A percentile compares a stretch with the other conserved stretches of the same genome.
These are phyloP conservation scores for Catalaphyllia jardinei DNA, from an alignment of 64 coral and sea anemone species.

Conservation along the genomic window DNA sequence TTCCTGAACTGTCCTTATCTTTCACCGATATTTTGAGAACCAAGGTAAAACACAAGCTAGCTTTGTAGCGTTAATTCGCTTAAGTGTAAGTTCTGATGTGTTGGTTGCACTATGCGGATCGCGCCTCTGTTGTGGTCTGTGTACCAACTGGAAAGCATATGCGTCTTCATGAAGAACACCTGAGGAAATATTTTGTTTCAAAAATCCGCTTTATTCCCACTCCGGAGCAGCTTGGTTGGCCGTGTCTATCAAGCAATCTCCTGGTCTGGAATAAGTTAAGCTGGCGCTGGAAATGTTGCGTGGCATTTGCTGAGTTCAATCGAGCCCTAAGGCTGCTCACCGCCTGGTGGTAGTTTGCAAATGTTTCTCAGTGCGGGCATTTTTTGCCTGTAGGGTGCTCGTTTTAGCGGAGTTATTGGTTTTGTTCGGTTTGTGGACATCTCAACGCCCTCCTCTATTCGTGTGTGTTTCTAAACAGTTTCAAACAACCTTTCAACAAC, in stretches of 20 bases:
- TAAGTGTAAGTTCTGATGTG: neutral
- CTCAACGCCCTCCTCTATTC: slow-evolving; percentile 6
- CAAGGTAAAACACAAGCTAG: neutral
- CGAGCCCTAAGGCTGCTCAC: neutral
- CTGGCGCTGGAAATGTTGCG: slow-evolving; percentile 5
- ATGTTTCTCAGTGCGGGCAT: neutral
- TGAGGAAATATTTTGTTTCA: slow-evolving; percentile 50
- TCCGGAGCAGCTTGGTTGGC: neutral
- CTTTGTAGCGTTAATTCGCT: neutral
- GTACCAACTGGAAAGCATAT: neutral
- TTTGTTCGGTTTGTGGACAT: slow-evolving; percentile 26
- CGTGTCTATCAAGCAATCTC: slow-evolving; percentile 3
- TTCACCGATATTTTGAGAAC: neutral
- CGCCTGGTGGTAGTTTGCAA: neutral
- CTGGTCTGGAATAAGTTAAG: slow-evolving; percentile 4
- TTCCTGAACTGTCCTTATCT: neutral
- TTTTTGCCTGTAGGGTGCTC: slow-evolving; percentile 24
- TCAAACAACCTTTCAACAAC: slow-evolving; percentile 25
- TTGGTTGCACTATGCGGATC: neutral
- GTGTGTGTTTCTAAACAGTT: neutral
- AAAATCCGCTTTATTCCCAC: neutral
- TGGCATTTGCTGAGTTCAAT: neutral
- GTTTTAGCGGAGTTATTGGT: slow-evolving; percentile 3
- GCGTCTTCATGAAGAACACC: slow-evolving; percentile 3
- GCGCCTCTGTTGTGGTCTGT: neutral